These are phyloP conservation scores for Terrapene triunguis DNA, from an alignment of 2,113 vertebrate species.

Conservation along the genomic window DNA sequence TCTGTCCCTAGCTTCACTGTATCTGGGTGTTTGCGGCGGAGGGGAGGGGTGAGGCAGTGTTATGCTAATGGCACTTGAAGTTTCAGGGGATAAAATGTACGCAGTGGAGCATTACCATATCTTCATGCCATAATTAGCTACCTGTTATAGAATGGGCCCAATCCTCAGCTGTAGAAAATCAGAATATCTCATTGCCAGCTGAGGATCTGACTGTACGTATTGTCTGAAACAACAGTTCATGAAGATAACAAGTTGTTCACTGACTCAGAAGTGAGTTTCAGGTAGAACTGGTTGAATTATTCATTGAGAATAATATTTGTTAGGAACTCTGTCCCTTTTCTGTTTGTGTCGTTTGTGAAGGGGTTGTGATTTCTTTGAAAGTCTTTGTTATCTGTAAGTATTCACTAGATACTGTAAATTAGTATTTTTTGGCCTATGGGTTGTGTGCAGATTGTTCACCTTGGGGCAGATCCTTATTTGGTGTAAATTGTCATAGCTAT, in stretches of 20 bases:
- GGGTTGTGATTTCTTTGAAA: background rate
- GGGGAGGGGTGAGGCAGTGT: background rate
- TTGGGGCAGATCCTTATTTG: background rate
- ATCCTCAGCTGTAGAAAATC: background rate
- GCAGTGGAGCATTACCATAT: background rate
- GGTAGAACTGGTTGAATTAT: background rate
- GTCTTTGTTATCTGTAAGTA: background rate
- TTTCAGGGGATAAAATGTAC: background rate
- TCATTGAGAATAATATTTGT: background rate
- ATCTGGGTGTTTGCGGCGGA: rapidly evolving
- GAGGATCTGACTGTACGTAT: background rate
- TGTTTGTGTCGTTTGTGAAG: background rate
- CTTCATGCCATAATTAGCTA: background rate
- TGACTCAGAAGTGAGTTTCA: background rate
- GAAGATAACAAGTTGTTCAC: background rate
- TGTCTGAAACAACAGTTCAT: background rate
- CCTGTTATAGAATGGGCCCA: background rate
- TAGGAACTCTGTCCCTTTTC: background rate
- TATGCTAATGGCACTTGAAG: background rate
- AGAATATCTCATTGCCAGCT: background rate
- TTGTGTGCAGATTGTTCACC: background rate
- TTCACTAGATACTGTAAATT: background rate
- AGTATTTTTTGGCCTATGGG: background rate
- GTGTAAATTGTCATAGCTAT: too few species aligned
- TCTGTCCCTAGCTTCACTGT: background rate